Base-by-base conservation (phyloP, 2,888 invertebrate genomes). In the Orchestes rusci region DNA sequence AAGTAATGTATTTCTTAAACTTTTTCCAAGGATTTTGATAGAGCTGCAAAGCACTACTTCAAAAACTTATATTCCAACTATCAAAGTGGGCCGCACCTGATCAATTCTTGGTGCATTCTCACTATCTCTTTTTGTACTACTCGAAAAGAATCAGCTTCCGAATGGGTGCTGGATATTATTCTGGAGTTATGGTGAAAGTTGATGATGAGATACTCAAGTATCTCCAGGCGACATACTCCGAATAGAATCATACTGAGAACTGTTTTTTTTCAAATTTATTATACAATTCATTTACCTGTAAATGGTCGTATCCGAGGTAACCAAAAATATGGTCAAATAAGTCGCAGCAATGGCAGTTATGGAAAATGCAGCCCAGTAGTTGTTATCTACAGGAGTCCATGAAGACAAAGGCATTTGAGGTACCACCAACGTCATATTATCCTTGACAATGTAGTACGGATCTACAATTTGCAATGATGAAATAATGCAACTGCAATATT, bases 321-420 rank as follows among this genome's bases (percentile, higher is more conserved):
- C 42, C 19, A 46, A 37, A 28, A 35, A 42, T 17, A 27, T 31
- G 1, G 18, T 15, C 5, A 46, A 36, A 18, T 35, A 42, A 16
- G 19, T 19, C 15, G 41, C 41, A 29, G 28, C 31, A 16, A 8
- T 2, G 4, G 32, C 15, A 15, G 38, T 37, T 42, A 41, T 41
- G 10, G 19, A 10, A 27, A 42, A 46, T 3, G 46, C 27, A 16
- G 13, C 16, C 46, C 37, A 39, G 18, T 45, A 39, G 10, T 27
- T 10, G 12, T 33, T 16, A 32, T 46, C 41, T 15, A 46, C 19
- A 4, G 42, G 38, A 1, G 41, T 41, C 37, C 40, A 37, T 32
- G 41, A 35, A n/a, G 41, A 41, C 27, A 46, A 20, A n/a, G 46
- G 46, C 4, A 37, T n/a, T 42, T 46, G 46, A 5, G 13, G 35